These are phyloP conservation scores for Odontophorus gujanensis DNA, from an alignment of 2,113 vertebrate species.

Conservation along the genomic window DNA sequence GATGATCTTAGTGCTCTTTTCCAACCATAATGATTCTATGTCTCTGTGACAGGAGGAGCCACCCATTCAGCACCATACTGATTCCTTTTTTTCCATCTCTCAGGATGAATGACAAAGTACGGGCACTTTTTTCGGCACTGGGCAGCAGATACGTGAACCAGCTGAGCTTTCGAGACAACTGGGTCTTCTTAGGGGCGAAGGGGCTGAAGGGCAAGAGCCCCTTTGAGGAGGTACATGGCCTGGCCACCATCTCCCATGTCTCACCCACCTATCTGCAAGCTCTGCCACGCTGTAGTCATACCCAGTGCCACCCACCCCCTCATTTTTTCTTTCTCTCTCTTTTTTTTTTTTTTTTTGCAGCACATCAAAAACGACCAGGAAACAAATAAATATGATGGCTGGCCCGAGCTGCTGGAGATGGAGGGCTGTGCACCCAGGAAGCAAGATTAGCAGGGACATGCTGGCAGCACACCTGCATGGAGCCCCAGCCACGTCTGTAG, in stretches of 20 bases:
- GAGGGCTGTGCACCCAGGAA: slow-evolving; percentile 84
- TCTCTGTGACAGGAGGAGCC: background rate
- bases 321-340: background rate
- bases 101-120: slow-evolving; percentile 84
- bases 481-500: background rate
- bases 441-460: slow-evolving; percentile 15
- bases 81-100: background rate
- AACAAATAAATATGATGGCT: slow-evolving; percentile 83
- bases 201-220: slow-evolving; percentile 74
- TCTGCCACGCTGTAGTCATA: background rate
- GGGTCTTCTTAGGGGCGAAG: slow-evolving; percentile 87
- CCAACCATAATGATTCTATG: too few relatives aligned
- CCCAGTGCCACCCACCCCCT: background rate
- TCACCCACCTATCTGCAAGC: background rate
- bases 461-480: background rate
- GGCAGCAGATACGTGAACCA: slow-evolving; percentile 81
- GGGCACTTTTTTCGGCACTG: slow-evolving; percentile 71
- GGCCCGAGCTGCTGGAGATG: slow-evolving; percentile 85
- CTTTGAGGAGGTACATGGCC: slow-evolving; percentile 85
- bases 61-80: background rate
- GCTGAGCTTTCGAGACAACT: slow-evolving; percentile 85
- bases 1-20: too few relatives aligned
- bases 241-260: background rate
- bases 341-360: slow-evolving; percentile 34
- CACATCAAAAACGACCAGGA: slow-evolving; percentile 73